These are phyloP conservation scores for Burhinus oedicnemus DNA, from an alignment of 2,113 vertebrate species.

Conservation along the genomic window DNA sequence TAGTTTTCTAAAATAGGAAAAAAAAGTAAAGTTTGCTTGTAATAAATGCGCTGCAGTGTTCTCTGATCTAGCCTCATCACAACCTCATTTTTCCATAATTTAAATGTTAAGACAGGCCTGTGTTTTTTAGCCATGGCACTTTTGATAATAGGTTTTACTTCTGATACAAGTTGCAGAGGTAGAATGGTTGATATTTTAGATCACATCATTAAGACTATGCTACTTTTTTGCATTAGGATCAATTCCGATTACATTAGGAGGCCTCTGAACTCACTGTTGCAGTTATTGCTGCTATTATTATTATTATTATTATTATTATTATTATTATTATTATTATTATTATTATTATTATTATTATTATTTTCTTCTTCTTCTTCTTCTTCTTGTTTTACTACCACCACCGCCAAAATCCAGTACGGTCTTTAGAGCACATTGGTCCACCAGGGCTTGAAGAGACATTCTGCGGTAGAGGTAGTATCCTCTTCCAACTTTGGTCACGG, in stretches of 20 bases:
- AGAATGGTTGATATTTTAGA: not conserved
- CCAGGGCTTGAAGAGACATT: too few species aligned
- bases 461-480: too few species aligned
- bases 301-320: too few species aligned
- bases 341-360: not conserved
- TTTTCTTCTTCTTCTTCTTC: not conserved
- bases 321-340: too few species aligned
- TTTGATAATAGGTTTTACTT: not conserved
- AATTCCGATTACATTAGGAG: not conserved
- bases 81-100: not conserved
- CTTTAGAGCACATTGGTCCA: too few species aligned
- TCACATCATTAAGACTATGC: not conserved
- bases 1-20: too few species aligned
- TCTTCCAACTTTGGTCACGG: too few species aligned
- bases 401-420: too few species aligned
- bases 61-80: too few species aligned
- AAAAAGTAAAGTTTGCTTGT: not conserved
- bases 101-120: not conserved
- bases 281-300: not conserved
- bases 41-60: accelerated
- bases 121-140: not conserved
- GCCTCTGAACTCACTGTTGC: not conserved
- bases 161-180: not conserved
- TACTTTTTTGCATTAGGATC: not conserved
- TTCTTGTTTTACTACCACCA: not conserved